Evolutionary conservation across 2,113 vertebrate species (phyloP).

Genomic region (Isichthys henryi): DNA sequence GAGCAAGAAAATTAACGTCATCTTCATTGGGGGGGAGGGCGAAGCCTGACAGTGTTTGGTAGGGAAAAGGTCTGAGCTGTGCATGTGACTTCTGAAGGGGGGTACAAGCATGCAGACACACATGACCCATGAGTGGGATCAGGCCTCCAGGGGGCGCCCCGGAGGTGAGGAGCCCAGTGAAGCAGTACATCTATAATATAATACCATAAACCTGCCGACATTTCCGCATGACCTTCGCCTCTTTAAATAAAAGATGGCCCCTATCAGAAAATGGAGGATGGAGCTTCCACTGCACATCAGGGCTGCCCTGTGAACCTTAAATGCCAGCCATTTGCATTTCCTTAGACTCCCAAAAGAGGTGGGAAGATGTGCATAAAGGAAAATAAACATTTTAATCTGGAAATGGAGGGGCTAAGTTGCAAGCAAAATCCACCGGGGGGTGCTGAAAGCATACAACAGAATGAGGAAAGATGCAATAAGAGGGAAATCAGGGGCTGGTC

Average conservation of each 20-base stretch:
- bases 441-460: not conserved
- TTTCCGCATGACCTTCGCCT: constrained; percentile 20
- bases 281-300: not conserved
- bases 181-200: not conserved
- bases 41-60: constrained; percentile 15
- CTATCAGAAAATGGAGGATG: not conserved
- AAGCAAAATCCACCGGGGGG: not conserved
- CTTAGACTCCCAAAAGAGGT: not conserved
- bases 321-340: not conserved
- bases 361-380: not conserved
- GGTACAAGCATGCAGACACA: not conserved
- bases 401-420: not conserved
- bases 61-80: constrained; percentile 46
- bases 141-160: not conserved
- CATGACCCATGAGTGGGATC: not conserved
- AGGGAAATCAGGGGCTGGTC: not conserved
- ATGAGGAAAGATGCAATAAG: not conserved
- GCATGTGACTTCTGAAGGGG: constrained; percentile 45
- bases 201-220: not conserved
- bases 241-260: constrained; percentile 22
- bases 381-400: not conserved
- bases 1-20: constrained; percentile 46
- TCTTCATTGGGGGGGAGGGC: constrained; percentile 51
- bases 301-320: constrained; percentile 5
- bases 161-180: not conserved